phyloP scores from a whole-genome alignment of 2,797 vertebrate genomes.

The Ataeniobius toweri region DNA sequence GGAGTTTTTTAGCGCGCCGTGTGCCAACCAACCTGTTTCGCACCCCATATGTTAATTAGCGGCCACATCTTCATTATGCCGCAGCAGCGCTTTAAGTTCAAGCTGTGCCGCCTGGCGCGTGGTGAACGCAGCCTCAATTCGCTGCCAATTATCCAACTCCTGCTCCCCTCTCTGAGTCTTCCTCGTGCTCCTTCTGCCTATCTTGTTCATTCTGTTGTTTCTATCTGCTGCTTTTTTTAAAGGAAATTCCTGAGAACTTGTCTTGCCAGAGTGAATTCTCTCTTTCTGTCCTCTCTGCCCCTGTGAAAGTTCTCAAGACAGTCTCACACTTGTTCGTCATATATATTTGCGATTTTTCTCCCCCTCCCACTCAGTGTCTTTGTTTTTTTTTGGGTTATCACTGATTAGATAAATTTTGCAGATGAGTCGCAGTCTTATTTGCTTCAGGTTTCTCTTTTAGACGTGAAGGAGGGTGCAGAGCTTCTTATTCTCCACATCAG shows the following conservation, averaged over 20 bases:
- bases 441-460: constrained; percentile 55
- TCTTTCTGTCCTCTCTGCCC: constrained; percentile 49
- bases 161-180: constrained; percentile 56
- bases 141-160: constrained; percentile 93
- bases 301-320: constrained; percentile 83
- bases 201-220: constrained; percentile 58
- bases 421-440: constrained; percentile 42
- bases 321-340: constrained; percentile 36
- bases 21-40: constrained; percentile 99
- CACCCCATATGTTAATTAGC: constrained; percentile 99
- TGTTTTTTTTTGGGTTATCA: constrained; percentile 49
- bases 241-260: constrained; percentile 41
- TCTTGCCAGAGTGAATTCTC: constrained; percentile 48
- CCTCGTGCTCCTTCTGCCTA: constrained; percentile 55
- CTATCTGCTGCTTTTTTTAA: constrained; percentile 36
- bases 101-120: constrained; percentile 98
- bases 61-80: constrained; percentile 99
- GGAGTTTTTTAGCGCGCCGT: constrained; percentile 92
- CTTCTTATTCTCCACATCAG: constrained; percentile 46
- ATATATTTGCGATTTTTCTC: constrained; percentile 13
- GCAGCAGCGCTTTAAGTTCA: constrained; percentile 99
- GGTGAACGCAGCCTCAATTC: constrained; percentile 85
- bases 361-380: constrained; percentile 3
- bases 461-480: constrained; percentile 21
- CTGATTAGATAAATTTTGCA: constrained; percentile 67